Percentiles rank a stretch among this genome's conserved stretches.
These are phyloP conservation scores for Drosophila anceps DNA, from an alignment of 2,888 invertebrate species.

Conservation along the genomic window DNA sequence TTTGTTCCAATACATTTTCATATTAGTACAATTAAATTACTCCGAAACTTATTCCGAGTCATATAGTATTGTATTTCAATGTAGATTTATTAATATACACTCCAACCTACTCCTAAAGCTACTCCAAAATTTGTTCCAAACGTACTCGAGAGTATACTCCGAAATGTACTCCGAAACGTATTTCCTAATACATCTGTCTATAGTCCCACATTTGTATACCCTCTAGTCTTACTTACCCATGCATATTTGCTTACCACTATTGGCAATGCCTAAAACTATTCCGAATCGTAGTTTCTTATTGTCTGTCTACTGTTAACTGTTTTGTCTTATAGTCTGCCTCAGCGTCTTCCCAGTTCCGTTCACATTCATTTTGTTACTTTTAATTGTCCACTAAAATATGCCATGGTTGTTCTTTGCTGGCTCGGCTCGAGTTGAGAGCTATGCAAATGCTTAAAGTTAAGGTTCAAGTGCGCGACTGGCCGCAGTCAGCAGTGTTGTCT, in stretches of 20 bases:
- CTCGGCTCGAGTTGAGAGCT: constrained; percentile 54
- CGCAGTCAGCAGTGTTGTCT: constrained; percentile 36
- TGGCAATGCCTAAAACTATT: neutral
- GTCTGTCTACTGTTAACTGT: neutral
- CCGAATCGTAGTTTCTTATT: neutral
- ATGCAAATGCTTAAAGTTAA: constrained; percentile 66
- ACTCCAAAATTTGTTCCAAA: neutral
- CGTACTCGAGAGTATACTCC: neutral
- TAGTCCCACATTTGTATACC: neutral
- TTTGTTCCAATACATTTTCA: neutral
- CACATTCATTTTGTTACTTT: constrained; percentile 46
- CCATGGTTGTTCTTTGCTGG: constrained; percentile 16
- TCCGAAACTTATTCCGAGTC: neutral
- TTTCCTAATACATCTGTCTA: neutral
- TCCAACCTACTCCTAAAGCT: neutral
- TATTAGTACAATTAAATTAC: too few species aligned
- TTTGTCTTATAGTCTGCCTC: neutral
- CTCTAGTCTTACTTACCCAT: neutral
- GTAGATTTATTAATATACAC: too few species aligned
- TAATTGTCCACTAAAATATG: constrained; percentile 67
- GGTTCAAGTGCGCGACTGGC: constrained; percentile 55
- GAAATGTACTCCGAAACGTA: neutral
- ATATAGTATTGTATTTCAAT: too few species aligned
- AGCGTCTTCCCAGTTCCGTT: neutral
- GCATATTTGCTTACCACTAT: neutral